Conservation (phyloP, 2,113 vertebrate genomes). For the Willisornis vidua region DNA sequence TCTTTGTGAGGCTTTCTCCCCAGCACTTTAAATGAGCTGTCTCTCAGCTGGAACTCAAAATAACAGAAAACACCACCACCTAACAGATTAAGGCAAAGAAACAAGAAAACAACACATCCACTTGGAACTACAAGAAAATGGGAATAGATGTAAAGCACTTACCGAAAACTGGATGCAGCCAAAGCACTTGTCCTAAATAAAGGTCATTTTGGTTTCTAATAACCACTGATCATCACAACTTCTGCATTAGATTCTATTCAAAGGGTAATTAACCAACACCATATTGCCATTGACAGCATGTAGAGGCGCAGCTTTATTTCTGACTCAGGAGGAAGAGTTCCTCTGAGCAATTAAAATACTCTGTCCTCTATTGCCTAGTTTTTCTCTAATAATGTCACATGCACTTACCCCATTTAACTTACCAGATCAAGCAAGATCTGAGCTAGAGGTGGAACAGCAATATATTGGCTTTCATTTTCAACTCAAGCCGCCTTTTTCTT, state of each 20-base stretch:
- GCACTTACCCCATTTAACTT: not conserved
- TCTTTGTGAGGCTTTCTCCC: not conserved
- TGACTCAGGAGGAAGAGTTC: slow-evolving; percentile 14
- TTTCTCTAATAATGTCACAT: slow-evolving; percentile 24
- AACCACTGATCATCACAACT: not conserved
- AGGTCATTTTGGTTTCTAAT: slow-evolving; percentile 5
- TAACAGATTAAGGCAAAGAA: not conserved
- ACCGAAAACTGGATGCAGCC: not conserved
- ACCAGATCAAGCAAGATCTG: not conserved
- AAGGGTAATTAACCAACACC: slow-evolving; percentile 31
- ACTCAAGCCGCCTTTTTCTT: slow-evolving; percentile 24
- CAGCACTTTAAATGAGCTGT: not conserved
- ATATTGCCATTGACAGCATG: slow-evolving; percentile 3
- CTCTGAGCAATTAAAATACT: slow-evolving; percentile 48
- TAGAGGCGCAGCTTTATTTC: not conserved
- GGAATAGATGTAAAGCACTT: not conserved
- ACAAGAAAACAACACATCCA: not conserved
- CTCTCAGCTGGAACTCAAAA: not conserved
- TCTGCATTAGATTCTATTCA: not conserved
- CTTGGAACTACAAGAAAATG: not conserved
- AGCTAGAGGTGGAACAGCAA: not conserved
- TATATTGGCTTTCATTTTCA: slow-evolving; percentile 3
- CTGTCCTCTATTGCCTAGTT: slow-evolving; percentile 22
- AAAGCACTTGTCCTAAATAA: slow-evolving; percentile 9
- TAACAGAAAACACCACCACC: not conserved